phyloP scores from a whole-genome alignment of 2,888 invertebrate species.

The Ectemnius continuus region DNA sequence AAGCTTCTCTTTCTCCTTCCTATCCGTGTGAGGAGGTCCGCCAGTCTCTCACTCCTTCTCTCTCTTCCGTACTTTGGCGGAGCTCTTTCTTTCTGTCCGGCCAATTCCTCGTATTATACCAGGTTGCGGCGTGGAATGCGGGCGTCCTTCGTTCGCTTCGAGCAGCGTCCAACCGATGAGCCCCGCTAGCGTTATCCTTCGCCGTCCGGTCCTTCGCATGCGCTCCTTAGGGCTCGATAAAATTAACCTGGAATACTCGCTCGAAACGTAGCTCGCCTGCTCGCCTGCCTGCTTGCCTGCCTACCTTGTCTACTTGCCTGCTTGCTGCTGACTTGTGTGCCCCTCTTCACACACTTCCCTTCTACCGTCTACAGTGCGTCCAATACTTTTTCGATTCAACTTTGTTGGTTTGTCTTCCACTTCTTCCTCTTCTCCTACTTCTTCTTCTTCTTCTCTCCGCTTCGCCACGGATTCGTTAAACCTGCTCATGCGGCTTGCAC shows the following conservation, averaged over 20 bases:
- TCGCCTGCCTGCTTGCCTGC: conserved; percentile 11
- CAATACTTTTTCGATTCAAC: too few relatives aligned
- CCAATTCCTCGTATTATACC: conserved; percentile 77
- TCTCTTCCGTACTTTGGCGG: conserved; percentile 30
- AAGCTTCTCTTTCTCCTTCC: conserved; percentile 9
- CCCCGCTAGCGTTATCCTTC: conserved; percentile 69
- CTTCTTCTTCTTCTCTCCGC: conserved; percentile 33
- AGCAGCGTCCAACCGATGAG: conserved; percentile 72
- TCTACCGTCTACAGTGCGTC: too few relatives aligned
- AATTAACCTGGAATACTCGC: conserved; percentile 65
- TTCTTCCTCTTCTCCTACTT: neutral
- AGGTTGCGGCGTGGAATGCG: conserved; percentile 77
- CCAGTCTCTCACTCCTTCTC: conserved; percentile 27
- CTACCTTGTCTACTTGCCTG: neutral
- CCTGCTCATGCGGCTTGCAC: conserved; percentile 40
- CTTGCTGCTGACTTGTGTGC: neutral
- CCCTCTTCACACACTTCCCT: neutral
- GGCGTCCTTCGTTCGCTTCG: conserved; percentile 77
- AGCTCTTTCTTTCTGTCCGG: conserved; percentile 49
- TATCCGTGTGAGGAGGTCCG: conserved; percentile 5
- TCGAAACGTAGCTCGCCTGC: conserved; percentile 48
- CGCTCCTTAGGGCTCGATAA: conserved; percentile 64
- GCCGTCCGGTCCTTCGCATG: conserved; percentile 64
- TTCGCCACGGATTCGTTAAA: conserved; percentile 49
- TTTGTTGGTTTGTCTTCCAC: neutral